These are phyloP conservation scores for Paedocypris sp. DNA, from an alignment of 2,113 vertebrate genomes.

Conservation along the genomic window DNA sequence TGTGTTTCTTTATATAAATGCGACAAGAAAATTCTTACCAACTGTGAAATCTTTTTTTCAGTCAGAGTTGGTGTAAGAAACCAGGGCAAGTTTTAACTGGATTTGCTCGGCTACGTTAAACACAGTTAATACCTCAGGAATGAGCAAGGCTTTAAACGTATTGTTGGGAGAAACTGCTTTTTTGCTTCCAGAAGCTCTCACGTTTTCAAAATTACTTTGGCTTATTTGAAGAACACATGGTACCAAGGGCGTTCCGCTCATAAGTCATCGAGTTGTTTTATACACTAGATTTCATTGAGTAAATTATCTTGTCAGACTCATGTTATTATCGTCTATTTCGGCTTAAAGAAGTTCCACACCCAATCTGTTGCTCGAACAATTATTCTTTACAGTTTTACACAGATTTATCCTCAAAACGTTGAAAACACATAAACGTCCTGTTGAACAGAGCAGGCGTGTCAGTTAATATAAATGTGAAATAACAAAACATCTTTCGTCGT, in stretches of 20 bases:
- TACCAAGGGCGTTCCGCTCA: slow-evolving; percentile 39
- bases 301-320: slow-evolving; percentile 41
- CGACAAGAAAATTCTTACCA: neutral
- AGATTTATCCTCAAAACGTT: too few relatives aligned
- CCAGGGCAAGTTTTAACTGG: slow-evolving; percentile 48
- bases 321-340: slow-evolving; percentile 41
- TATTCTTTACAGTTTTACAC: slow-evolving; percentile 4
- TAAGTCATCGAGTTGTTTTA: slow-evolving; percentile 24
- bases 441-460: neutral
- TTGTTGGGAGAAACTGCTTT: neutral
- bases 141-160: neutral
- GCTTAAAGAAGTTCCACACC: slow-evolving; percentile 41
- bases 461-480: neutral
- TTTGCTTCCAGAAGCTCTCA: neutral
- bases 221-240: slow-evolving; percentile 1
- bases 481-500: neutral
- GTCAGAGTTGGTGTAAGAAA: neutral
- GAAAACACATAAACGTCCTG: too few relatives aligned
- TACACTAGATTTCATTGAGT: slow-evolving; percentile 29
- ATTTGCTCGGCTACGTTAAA: slow-evolving; percentile 11
- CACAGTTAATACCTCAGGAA: slow-evolving; percentile 18
- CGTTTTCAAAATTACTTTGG: neutral
- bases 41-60: neutral
- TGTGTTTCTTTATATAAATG: too few relatives aligned
- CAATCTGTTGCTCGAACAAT: slow-evolving; percentile 3